Base-by-base conservation (phyloP, 2,888 invertebrate genomes). In the Synergus japonicus region DNA sequence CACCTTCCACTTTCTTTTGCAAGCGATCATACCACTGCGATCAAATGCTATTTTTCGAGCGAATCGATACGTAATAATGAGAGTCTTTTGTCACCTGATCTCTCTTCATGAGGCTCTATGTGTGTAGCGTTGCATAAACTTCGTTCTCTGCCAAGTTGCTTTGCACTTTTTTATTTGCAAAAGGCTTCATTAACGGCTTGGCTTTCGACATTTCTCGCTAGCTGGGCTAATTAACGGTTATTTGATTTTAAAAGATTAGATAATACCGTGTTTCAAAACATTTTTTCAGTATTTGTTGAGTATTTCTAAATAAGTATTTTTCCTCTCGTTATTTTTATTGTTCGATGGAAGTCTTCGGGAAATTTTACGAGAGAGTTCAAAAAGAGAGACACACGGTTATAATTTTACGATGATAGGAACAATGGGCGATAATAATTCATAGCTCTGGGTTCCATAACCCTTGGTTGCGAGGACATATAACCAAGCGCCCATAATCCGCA, bases 51-150 rank as follows among this genome's bases (percentile, higher is more conserved):
- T 88, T 88, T 88, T 88, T 83, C 86, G 83, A 80, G 87, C 86
- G 88, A 89, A 88, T 90, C 87, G 88, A 90, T 89, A 88, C 90
- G 89, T 89, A 85, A 90, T 90, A 90, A 90, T 90, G 90, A 89
- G 89, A 88, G 81, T 87, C 89, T 89, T 88, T 89, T 89, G 88
- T 87, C 85, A 83, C 69, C 49, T 73, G 69, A 22, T 69, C 18
- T 44, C 46, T 44, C 46, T 69, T 29, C 44, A 29, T 49, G 44
- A 15, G 22, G 29, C 54, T 37, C 49, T 54, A 67, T 44, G 69
- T 49, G 69, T 54, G 49, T 73, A 73, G 54, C 46, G 37, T 73
- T 37, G 69, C 54, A 73, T 73, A 10, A 15, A 54, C n/a, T 49
- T 49, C 29, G 15, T 29, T 29, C 29, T 29, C 5, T 64, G 13